Conservation (phyloP, 1,140 invertebrate species). For the Drosophila fuyamai region DNA sequence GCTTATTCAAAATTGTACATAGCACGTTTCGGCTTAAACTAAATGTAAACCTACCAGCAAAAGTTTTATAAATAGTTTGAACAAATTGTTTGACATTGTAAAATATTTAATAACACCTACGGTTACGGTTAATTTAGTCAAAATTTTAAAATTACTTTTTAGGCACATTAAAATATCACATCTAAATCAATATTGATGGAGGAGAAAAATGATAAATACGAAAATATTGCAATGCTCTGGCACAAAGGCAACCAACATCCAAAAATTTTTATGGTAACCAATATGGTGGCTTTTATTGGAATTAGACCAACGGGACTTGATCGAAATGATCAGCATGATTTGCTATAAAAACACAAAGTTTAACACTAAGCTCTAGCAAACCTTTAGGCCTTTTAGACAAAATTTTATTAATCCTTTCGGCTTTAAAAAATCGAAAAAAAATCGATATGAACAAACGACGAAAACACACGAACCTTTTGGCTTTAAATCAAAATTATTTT, state of each 20-base stretch:
- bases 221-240: conserved; percentile 61
- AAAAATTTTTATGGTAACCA: conserved; percentile 61
- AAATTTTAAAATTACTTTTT: conserved; percentile 79
- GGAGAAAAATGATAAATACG: conserved; percentile 20
- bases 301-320: conserved; percentile 57
- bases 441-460: conserved; percentile 40
- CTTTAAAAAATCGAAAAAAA: conserved; percentile 52
- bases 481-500: conserved; percentile 82
- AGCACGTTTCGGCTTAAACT: conserved; percentile 42
- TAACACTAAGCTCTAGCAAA: conserved; percentile 66
- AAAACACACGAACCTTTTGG: conserved; percentile 72
- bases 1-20: conserved; percentile 67
- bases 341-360: conserved; percentile 68
- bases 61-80: conserved; percentile 76
- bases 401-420: conserved; percentile 77
- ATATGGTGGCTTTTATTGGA: conserved; percentile 80
- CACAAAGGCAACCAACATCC: conserved; percentile 56
- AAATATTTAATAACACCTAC: conserved; percentile 46
- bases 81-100: conserved; percentile 66
- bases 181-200: conserved; percentile 28
- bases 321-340: conserved; percentile 67
- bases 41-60: conserved; percentile 50
- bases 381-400: conserved; percentile 81
- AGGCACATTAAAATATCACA: conserved; percentile 60
- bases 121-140: conserved; percentile 54